Conservation (phyloP, 2,797 vertebrate species). For the Hybognathus amarus region DNA sequence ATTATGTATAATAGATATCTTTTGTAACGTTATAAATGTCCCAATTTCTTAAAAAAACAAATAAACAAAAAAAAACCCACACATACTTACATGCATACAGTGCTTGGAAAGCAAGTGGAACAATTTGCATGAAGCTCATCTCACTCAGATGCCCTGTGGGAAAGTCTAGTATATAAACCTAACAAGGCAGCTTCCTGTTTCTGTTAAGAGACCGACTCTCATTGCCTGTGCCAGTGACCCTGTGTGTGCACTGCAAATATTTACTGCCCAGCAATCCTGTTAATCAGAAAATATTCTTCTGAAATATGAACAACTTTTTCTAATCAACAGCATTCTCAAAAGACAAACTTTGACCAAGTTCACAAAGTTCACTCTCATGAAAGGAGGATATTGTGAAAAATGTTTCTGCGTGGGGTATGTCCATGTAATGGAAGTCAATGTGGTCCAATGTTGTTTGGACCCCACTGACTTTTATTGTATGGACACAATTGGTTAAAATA, state of each 20-base stretch:
- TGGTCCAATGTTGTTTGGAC: neutral
- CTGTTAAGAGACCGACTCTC: conserved; percentile 34
- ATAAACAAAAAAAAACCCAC: no score
- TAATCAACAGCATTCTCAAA: conserved; percentile 15
- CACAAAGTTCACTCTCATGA: neutral
- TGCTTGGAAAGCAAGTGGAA: neutral
- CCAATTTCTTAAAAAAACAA: no score
- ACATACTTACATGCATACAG: no score
- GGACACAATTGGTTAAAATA: neutral
- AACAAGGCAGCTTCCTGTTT: conserved; percentile 66
- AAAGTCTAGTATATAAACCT: conserved; percentile 68
- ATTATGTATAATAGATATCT: no score
- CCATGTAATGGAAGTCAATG: no score
- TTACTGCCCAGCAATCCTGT: conserved; percentile 29
- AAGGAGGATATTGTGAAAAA: neutral
- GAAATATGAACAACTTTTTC: neutral
- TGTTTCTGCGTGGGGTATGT: neutral
- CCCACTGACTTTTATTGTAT: no score
- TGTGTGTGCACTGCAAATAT: conserved; percentile 36
- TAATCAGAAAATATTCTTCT: conserved; percentile 36
- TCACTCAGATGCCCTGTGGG: conserved; percentile 60
- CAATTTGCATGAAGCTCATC: neutral
- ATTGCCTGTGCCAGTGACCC: conserved; percentile 33
- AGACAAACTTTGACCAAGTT: no score
- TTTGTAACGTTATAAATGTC: no score